Evolutionary conservation across 2,888 invertebrate genomes (phyloP), one percentile per base, ranked within the genome.

Genomic region (Ceratothoa steindachneri): DNA sequence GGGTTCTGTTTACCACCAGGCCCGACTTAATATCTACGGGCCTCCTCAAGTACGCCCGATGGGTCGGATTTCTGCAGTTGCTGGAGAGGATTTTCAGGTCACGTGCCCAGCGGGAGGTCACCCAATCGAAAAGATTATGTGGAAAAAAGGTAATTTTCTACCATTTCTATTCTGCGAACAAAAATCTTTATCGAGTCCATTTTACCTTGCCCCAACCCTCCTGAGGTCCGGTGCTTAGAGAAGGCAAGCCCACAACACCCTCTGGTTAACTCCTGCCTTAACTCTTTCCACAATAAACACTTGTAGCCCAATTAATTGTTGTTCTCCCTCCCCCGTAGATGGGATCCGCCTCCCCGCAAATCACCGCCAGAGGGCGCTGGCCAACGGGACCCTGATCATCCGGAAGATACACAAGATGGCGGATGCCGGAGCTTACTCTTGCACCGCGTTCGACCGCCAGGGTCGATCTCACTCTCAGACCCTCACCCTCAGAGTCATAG

Each of bases 1-100:
- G 27, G 92, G 92, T 27, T 24, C 24, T 31, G 89, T 91, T 12
- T 87, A 89, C 66, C 94, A 94, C 83, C 90, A 91, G 74, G 93
- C 93, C n/a, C 87, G 93, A 83, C 92, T 94, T 81, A 94, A 94
- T 85, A 91, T 94, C 81, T 94, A 93, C 84, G 94, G 85, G 19
- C 70, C 78, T 81, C 94, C 93, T 53, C 93, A 89, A 83, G 93
- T 94, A 82, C 87, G 94, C 60, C 90, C 91, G 84, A 93, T 94
- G 82, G 91, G 92, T 41, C 92, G 92, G 86, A 90, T 93, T 80
- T 93, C 91, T 7, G 93, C 93, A 5, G 90, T 94, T 30, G 92
- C 93, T 52, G 94, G 93, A 60, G 90, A 88, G 82, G 91, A 91
- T 84, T 88, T 94, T 83, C 88, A 90, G 83, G 91, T 94, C 83